Evolutionary conservation across 2,797 vertebrate genomes (phyloP).

Genomic region (Valencia hispanica): DNA sequence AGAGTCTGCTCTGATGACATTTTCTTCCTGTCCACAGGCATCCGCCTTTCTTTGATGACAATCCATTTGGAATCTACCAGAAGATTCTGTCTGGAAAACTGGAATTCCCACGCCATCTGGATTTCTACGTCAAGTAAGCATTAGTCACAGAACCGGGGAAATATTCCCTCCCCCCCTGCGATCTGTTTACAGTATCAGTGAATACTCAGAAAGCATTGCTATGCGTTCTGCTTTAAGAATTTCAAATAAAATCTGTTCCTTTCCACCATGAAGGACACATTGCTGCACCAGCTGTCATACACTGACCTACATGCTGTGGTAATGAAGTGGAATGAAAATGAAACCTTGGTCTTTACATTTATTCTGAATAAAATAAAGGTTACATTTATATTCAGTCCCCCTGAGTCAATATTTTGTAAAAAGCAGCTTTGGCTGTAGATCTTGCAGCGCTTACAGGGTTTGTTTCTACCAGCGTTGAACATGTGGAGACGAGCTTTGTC

Average conservation of each 20-base stretch:
- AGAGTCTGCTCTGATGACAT: not conserved
- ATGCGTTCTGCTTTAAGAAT: not conserved
- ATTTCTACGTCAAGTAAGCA: constrained; percentile 95
- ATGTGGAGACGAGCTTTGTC: no score
- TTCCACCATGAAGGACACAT: not conserved
- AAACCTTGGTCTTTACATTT: no score
- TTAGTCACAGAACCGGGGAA: not conserved
- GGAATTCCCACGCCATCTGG: constrained; percentile 95
- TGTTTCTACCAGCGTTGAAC: no score
- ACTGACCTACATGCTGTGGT: no score
- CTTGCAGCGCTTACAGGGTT: no score
- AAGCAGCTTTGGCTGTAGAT: no score
- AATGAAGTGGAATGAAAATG: no score
- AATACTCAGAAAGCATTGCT: not conserved
- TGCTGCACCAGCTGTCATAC: not conserved
- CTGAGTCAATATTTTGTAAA: no score
- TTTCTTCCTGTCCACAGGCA: constrained; percentile 77
- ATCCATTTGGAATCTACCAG: constrained; percentile 97
- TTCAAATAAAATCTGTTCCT: not conserved
- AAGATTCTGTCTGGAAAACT: constrained; percentile 96
- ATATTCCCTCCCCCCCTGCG: not conserved
- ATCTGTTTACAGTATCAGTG: not conserved
- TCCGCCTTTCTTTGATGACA: constrained; percentile 97
- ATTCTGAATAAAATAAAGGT: no score
- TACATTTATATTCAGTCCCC: no score